Evolutionary conservation across 1,140 invertebrate genomes (phyloP).

Genomic region (Drosophila orosa): DNA sequence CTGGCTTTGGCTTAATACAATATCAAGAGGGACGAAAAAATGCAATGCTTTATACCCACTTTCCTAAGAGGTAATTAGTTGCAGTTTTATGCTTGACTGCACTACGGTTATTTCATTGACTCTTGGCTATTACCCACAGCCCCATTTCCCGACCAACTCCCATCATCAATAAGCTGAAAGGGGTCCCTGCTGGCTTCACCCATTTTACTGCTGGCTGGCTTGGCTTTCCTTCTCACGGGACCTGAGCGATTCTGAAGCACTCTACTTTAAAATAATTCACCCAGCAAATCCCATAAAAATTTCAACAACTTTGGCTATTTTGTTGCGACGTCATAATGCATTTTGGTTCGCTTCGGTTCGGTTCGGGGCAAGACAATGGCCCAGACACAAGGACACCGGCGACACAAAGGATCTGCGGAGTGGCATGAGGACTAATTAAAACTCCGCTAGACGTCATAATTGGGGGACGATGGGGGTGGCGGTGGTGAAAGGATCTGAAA

Average conservation of each 20-base stretch:
- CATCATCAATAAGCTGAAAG: slow-evolving; percentile 4
- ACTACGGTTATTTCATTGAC: slow-evolving; percentile 14
- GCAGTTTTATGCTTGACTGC: slow-evolving; percentile 19
- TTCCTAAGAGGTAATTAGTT: slow-evolving; percentile 17
- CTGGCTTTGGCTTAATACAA: slow-evolving; percentile 1
- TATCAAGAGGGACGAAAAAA: background rate
- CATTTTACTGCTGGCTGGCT: slow-evolving; percentile 1
- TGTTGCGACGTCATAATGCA: slow-evolving; percentile 49
- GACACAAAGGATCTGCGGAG: slow-evolving; percentile 31
- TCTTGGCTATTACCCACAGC: slow-evolving; percentile 1
- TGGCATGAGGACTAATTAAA: slow-evolving; percentile 65
- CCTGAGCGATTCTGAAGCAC: slow-evolving; percentile 23
- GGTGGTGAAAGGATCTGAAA: slow-evolving; percentile 35
- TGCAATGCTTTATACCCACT: slow-evolving; percentile 1
- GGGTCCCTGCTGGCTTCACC: slow-evolving; percentile 18
- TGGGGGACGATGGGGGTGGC: slow-evolving; percentile 22
- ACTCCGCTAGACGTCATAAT: slow-evolving; percentile 65
- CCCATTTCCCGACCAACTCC: slow-evolving; percentile 4
- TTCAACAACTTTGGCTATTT: slow-evolving; percentile 58
- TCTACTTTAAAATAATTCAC: slow-evolving; percentile 69
- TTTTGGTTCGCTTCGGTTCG: slow-evolving; percentile 34
- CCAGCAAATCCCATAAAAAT: slow-evolving; percentile 70
- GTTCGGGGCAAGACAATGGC: slow-evolving; percentile 58
- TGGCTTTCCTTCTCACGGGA: slow-evolving; percentile 18
- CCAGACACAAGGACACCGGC: slow-evolving; percentile 49